phyloP scores from a whole-genome alignment of 64 coral and sea anemone genomes.

The Trachythela sp. region DNA sequence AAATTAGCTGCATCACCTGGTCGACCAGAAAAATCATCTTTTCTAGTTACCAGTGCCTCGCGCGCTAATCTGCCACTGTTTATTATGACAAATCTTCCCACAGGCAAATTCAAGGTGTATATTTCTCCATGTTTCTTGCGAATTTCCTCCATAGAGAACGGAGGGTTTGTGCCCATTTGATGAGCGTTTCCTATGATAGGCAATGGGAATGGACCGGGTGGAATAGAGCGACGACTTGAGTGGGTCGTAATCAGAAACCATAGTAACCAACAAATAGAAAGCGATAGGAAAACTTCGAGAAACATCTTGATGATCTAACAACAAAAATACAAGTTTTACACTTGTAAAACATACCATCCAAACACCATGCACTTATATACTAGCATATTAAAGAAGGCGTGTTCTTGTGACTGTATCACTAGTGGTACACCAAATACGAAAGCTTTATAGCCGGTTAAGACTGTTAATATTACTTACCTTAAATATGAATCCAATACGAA shows the following conservation, averaged over 20 bases:
- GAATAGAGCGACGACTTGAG: not conserved
- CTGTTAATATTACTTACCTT: too few relatives aligned
- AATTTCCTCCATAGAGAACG: conserved; percentile 50
- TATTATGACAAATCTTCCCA: conserved; percentile 38
- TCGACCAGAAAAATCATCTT: conserved; percentile 61
- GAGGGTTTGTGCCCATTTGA: conserved; percentile 18
- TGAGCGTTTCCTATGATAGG: conserved; percentile 67
- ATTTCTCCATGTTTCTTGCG: conserved; percentile 58
- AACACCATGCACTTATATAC: too few relatives aligned
- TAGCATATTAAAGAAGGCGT: too few relatives aligned
- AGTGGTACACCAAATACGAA: too few relatives aligned
- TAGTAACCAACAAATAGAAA: not conserved
- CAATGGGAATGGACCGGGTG: conserved; percentile 70
- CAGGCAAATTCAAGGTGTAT: conserved; percentile 46
- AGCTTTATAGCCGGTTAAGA: too few relatives aligned
- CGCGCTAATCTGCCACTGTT: conserved; percentile 57
- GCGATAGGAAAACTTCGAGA: not conserved
- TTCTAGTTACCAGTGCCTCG: conserved; percentile 49
- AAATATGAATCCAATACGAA: too few relatives aligned
- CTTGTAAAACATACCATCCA: too few relatives aligned
- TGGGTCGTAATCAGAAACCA: not conserved
- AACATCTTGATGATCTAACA: not conserved
- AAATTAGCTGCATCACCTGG: conserved; percentile 9
- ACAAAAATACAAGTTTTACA: too few relatives aligned
- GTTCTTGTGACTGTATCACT: too few relatives aligned